Evolutionary conservation across 2,888 invertebrate genomes (phyloP), one percentile per base, ranked within the genome.

Genomic region (Ophion ellenae): DNA sequence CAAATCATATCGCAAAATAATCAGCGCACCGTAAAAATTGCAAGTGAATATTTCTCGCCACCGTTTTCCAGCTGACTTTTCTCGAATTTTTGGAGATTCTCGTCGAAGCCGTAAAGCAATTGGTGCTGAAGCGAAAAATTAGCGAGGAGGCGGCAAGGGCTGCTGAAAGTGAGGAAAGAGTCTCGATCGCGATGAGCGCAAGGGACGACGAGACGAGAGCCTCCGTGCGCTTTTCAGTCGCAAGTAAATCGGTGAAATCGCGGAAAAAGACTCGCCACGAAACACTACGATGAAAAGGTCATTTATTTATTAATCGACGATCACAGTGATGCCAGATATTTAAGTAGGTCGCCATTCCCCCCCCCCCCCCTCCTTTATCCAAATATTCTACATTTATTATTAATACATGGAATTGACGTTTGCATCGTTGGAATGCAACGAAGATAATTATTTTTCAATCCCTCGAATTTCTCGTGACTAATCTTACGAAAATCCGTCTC

Each of bases 61-160:
- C 36, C 32, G 20, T 75, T 73, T 86, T 87, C n/a, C 87, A 91
- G 91, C 90, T 96, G 64, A 95, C 95, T 0, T 96, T 96, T 92
- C 94, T 95, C 47, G 96, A 96, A 92, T 96, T 96, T 92, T 96
- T 95, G 87, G 96, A 96, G 92, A 94, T 94, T 20, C 93, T 96
- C 76, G 85, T 96, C 17, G 90, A 89, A 73, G 89, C 90, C 45
- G 87, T 87, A 20, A 89, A 87, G 67, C 79, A 61, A 73, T 67
- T 82, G 40, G 67, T 45, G 24, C 36, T 9, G 3, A 79, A 82
- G 47, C 86, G 66, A 81, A 82, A 69, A 53, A 61, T 40, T 14
- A 64, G 36, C 10, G 9, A 45, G n/a, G 70, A 76, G 32, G 63
- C 24, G 28, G 40, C 28, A 24, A 47, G 53, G 32, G 24, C 69